A percentile compares a stretch with the other conserved stretches of the same genome.
These are phyloP conservation scores for Phortica okadai DNA, from an alignment of 2,888 invertebrate species.

Conservation along the genomic window DNA sequence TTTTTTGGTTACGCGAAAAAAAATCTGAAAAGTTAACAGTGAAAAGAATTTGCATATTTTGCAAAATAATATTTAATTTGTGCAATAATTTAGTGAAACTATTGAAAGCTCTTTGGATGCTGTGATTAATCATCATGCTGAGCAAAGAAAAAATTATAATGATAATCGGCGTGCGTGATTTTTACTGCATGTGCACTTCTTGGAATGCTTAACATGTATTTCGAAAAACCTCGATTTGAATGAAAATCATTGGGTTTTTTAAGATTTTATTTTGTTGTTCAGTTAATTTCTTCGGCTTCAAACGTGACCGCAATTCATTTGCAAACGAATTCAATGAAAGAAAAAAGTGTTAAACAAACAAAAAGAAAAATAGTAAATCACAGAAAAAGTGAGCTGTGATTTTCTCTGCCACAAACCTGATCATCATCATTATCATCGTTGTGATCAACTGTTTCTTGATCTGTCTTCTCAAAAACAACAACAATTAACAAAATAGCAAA, in stretches of 20 bases:
- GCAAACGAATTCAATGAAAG: constrained; percentile 1
- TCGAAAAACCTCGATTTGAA: neutral
- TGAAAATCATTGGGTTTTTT: neutral
- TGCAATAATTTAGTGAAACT: neutral
- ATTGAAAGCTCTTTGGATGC: neutral
- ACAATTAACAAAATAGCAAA: constrained; percentile 4
- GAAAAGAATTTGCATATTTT: constrained; percentile 11
- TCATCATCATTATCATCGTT: constrained; percentile 18
- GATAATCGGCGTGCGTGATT: neutral
- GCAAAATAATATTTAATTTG: neutral
- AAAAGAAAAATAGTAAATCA: constrained; percentile 15
- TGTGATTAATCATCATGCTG: neutral
- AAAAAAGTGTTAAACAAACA: neutral
- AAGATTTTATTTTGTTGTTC: constrained; percentile 12
- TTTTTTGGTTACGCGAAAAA: constrained; percentile 1
- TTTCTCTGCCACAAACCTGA: constrained; percentile 40
- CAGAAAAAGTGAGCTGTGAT: constrained; percentile 29
- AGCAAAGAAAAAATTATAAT: neutral
- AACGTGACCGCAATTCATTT: constrained; percentile 46
- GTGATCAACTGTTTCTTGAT: neutral
- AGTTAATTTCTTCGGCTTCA: neutral
- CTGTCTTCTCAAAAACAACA: neutral
- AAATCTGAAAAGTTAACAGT: constrained; percentile 2
- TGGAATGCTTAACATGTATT: neutral
- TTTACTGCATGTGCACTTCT: neutral